phyloP scores from a whole-genome alignment of 2,797 vertebrate species.

The Sylvilagus floridanus region DNA sequence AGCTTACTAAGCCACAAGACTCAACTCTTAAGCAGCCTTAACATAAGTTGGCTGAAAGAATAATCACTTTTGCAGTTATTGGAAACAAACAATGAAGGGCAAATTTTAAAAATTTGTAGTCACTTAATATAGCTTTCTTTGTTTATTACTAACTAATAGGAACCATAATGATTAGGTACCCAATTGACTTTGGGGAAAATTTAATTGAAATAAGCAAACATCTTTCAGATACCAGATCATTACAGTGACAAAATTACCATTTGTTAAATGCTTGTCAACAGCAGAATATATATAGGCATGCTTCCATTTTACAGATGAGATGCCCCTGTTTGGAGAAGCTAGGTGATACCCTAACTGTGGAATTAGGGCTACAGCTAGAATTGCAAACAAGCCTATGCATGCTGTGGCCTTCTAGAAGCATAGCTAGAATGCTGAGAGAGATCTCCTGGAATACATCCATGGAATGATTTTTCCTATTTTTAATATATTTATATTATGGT shows the following conservation, averaged over 20 bases:
- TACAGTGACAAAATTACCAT: neutral
- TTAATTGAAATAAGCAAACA: constrained; percentile 29
- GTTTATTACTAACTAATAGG: constrained; percentile 45
- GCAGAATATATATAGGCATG: neutral
- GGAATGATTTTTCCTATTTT: neutral
- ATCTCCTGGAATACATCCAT: neutral
- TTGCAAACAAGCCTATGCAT: fast-evolving
- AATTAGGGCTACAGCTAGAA: neutral
- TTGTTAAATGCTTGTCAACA: neutral
- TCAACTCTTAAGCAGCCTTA: neutral
- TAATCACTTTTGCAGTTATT: constrained; percentile 7
- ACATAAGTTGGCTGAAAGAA: neutral
- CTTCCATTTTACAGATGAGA: neutral
- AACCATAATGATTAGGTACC: constrained; percentile 25
- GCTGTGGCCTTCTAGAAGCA: neutral
- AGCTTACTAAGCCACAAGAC: neutral
- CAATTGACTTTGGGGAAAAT: constrained; percentile 22
- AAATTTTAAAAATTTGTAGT: constrained; percentile 15
- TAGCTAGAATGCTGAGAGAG: neutral
- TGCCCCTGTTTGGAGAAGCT: neutral
- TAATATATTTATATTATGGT: neutral
- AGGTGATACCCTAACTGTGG: too few relatives aligned
- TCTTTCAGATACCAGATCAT: neutral
- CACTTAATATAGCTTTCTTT: constrained; percentile 24
- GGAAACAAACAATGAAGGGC: constrained; percentile 39